phyloP scores from a whole-genome alignment of 2,888 invertebrate species.

The Boloria euphrosyne region DNA sequence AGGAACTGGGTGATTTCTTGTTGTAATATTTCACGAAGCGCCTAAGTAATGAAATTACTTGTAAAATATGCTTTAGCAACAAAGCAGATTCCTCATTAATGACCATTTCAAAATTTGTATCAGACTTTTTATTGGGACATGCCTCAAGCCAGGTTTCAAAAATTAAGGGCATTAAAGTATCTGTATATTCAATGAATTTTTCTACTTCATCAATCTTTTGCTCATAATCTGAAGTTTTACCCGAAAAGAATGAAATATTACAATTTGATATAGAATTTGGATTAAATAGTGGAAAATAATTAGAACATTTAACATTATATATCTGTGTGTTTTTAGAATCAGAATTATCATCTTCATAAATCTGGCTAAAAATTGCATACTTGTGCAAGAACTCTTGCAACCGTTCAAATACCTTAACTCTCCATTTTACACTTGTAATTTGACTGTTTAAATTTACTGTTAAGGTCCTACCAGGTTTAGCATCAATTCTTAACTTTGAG shows the following conservation, averaged over 20 bases:
- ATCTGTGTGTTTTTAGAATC: constrained; percentile 44
- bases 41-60: constrained; percentile 84
- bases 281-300: constrained; percentile 62
- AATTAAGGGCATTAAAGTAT: constrained; percentile 88
- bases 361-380: constrained; percentile 59
- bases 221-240: constrained; percentile 61
- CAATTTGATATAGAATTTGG: constrained; percentile 61
- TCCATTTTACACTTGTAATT: constrained; percentile 89
- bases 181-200: constrained; percentile 83
- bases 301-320: constrained; percentile 56
- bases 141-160: constrained; percentile 94
- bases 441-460: constrained; percentile 87
- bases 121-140: constrained; percentile 74
- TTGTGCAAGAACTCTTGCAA: constrained; percentile 80
- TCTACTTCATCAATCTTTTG: constrained; percentile 67
- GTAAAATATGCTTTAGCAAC: constrained; percentile 84
- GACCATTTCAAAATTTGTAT: constrained; percentile 71
- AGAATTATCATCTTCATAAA: constrained; percentile 44
- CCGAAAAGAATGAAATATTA: constrained; percentile 67
- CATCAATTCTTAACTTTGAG: constrained; percentile 86
- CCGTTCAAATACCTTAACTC: constrained; percentile 87
- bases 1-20: constrained; percentile 59
- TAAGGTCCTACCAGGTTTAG: constrained; percentile 85
- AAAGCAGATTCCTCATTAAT: constrained; percentile 84
- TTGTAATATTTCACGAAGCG: constrained; percentile 63